Evolutionary conservation across 1,140 invertebrate species (phyloP).

Genomic region (Psilanteris sp.): DNA sequence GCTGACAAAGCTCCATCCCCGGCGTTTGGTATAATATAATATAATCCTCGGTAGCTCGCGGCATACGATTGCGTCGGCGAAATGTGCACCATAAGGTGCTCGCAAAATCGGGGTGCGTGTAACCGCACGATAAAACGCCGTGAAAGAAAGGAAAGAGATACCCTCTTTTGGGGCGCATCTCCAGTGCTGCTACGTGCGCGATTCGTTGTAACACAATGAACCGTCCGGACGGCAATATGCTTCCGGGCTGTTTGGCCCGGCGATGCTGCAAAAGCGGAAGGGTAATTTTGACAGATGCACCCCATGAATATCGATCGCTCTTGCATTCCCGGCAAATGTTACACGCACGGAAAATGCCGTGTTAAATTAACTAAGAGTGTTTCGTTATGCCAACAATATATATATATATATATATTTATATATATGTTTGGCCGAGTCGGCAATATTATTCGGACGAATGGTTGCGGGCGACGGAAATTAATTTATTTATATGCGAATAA

Average conservation of each 20-base stretch:
- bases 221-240: slow-evolving; percentile 67
- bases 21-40: slow-evolving; percentile 6
- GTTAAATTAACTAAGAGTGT: slow-evolving; percentile 6
- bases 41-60: slow-evolving; percentile 5
- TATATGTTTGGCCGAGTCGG: no score
- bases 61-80: slow-evolving; percentile 15
- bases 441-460: no score
- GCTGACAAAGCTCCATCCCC: slow-evolving; percentile 4
- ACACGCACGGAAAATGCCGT: slow-evolving; percentile 17
- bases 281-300: slow-evolving; percentile 76
- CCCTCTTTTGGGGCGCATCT: slow-evolving; percentile 10
- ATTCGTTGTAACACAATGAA: slow-evolving; percentile 69
- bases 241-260: slow-evolving; percentile 65
- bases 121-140: slow-evolving; percentile 50
- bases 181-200: slow-evolving; percentile 49
- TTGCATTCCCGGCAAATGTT: slow-evolving; percentile 58
- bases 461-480: no score
- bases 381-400: neutral
- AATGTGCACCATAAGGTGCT: slow-evolving; percentile 46
- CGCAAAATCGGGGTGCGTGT: slow-evolving; percentile 34
- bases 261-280: slow-evolving; percentile 61
- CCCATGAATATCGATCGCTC: slow-evolving; percentile 69
- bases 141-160: slow-evolving; percentile 31
- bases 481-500: no score
- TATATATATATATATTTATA: no score